These are phyloP conservation scores for Microchirus variegatus DNA, from an alignment of 2,797 vertebrate species.

Conservation along the genomic window DNA sequence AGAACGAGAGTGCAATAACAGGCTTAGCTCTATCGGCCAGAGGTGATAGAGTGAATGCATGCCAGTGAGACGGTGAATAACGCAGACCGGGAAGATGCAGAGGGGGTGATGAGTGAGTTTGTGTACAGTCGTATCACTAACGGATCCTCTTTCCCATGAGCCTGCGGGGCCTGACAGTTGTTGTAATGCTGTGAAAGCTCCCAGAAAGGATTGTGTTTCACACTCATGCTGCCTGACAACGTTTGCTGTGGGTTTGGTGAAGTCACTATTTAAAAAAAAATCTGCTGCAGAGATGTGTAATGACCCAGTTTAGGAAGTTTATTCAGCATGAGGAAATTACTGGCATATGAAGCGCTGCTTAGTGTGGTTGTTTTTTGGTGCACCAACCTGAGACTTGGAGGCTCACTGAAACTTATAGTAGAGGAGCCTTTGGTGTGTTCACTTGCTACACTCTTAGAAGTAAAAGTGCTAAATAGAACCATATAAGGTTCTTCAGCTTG, in stretches of 20 bases:
- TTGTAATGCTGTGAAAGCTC: slow-evolving; percentile 16
- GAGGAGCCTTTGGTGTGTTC: too few species aligned
- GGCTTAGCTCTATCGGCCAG: neutral
- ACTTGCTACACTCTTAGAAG: too few species aligned
- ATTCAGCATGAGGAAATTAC: too few species aligned
- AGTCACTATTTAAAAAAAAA: neutral
- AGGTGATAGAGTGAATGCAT: neutral
- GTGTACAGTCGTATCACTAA: slow-evolving; percentile 15
- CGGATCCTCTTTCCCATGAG: slow-evolving; percentile 15
- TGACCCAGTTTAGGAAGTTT: neutral
- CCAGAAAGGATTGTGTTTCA: slow-evolving; percentile 8
- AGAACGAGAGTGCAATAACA: slow-evolving; percentile 15
- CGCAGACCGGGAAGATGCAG: neutral
- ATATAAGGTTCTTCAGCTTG: too few species aligned
- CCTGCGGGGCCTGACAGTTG: neutral
- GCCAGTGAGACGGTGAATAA: neutral
- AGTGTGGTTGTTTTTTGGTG: too few species aligned
- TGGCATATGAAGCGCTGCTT: too few species aligned
- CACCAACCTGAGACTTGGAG: too few species aligned
- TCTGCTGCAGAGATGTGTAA: neutral
- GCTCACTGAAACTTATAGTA: too few species aligned
- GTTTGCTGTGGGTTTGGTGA: slow-evolving; percentile 15
- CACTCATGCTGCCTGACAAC: slow-evolving; percentile 1
- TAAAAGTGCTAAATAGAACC: too few species aligned
- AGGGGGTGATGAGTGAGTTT: slow-evolving; percentile 11